phyloP scores from a whole-genome alignment of 2,113 vertebrate genomes.

The Emydocephalus ijimae region DNA sequence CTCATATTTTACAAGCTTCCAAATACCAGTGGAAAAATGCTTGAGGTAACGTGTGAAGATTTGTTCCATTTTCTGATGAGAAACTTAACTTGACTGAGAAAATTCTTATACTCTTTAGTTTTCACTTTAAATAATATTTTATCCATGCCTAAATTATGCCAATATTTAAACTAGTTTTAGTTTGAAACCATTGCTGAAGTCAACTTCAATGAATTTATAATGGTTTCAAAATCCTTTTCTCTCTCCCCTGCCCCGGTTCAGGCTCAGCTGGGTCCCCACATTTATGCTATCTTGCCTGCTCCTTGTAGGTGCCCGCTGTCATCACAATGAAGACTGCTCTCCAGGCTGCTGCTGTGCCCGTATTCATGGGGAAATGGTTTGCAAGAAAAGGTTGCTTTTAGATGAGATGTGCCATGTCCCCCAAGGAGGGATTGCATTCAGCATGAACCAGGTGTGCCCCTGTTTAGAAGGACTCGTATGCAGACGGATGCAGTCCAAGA shows the following conservation, averaged over 20 bases:
- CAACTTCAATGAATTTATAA: neutral
- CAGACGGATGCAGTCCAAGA: conserved; percentile 42
- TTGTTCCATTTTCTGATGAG: neutral
- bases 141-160: neutral
- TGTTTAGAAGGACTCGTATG: conserved; percentile 81
- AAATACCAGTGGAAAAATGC: neutral
- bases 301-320: conserved; percentile 76
- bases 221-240: fast-evolving
- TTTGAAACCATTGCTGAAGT: neutral
- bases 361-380: conserved; percentile 81
- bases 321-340: conserved; percentile 76
- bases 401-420: conserved; percentile 78
- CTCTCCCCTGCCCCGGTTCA: fast-evolving
- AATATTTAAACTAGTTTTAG: neutral
- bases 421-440: conserved; percentile 82
- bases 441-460: conserved; percentile 84
- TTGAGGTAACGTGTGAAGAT: neutral
- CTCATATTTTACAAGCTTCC: neutral
- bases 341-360: conserved; percentile 77
- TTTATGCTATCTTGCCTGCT: neutral
- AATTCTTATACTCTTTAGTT: neutral
- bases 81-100: neutral
- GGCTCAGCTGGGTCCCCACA: too few relatives aligned
- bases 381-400: conserved; percentile 69
- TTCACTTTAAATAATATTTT: neutral